Evolutionary conservation across 1,140 invertebrate genomes (phyloP).

Genomic region (Zaprionus lachaisei): DNA sequence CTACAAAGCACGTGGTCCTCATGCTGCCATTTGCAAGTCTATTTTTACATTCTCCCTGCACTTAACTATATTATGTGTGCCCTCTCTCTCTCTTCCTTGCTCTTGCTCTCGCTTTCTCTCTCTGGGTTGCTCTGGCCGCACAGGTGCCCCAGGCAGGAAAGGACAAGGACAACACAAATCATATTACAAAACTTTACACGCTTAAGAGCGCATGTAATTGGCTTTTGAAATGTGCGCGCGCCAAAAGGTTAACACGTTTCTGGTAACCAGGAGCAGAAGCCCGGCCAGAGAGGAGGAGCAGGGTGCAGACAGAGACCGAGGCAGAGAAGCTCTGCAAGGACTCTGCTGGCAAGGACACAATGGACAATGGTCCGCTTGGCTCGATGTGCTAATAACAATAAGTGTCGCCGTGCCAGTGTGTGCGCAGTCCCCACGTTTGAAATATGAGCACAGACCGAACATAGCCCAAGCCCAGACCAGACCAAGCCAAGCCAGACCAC

Average conservation of each 20-base stretch:
- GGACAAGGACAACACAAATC: constrained; percentile 63
- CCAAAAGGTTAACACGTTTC: constrained; percentile 75
- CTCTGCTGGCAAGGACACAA: constrained; percentile 10
- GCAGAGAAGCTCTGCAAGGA: constrained; percentile 6
- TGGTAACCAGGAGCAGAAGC: constrained; percentile 25
- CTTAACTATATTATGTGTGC: constrained; percentile 31
- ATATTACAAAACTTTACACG: constrained; percentile 83
- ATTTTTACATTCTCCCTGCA: not conserved
- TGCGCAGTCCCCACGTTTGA: constrained; percentile 60
- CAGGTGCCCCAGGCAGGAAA: not conserved
- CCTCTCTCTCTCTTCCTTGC: not conserved
- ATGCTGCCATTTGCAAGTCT: not conserved
- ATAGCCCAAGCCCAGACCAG: not conserved
- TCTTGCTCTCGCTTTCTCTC: not conserved
- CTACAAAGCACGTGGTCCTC: not conserved
- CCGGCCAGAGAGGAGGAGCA: no score
- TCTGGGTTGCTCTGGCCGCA: not conserved
- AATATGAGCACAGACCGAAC: constrained; percentile 62
- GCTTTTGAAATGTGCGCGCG: constrained; percentile 76
- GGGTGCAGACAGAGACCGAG: constrained; percentile 4
- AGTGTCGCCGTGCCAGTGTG: constrained; percentile 70
- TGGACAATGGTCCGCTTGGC: constrained; percentile 38
- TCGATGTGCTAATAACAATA: constrained; percentile 79
- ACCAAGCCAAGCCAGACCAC: not conserved
- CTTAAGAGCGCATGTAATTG: constrained; percentile 83